Evolutionary conservation across 2,113 vertebrate genomes (phyloP), one percentile per base, ranked within the genome.

Genomic region (Microcebus murinus): DNA sequence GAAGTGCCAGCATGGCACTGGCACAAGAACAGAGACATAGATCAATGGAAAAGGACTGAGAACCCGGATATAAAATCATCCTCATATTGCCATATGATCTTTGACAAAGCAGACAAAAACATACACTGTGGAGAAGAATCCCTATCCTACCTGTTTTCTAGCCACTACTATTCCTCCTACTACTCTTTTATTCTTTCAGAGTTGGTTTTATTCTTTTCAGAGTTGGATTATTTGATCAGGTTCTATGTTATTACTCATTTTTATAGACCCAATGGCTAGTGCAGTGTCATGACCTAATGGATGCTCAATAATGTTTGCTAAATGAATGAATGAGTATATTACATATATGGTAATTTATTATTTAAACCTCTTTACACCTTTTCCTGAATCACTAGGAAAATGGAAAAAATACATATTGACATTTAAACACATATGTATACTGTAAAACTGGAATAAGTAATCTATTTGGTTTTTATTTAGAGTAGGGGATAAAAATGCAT

Each of bases 401-500:
- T 59, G 17, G 81, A 80, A 96, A 88, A 98, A 95, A 70, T 86
- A 93, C 42, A 93, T 45, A 88, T 8, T 94, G 90, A 89, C 63
- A 97, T 90, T 96, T 96, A 93, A 91, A 97, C 57, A 95, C 61
- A 87, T 82, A 86, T 55, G 55, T 80, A 88, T 61, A 82, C 13
- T 93, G n/a, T 83, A 94, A 97, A 96, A 91, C 52, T 76, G 29
- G 50, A 96, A 95, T 91, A 68, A 96, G 50, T 80, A 96, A 95
- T 95, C 50, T 81, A 61, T 86, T 97, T 92, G 25, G 27, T 94
- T 97, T 94, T 96, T 86, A 92, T 95, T 95, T 84, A 85, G 42
- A 96, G 45, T 67, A 88, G 39, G 50, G 45, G 17, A 97, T 91
- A 67, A 89, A 92, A 92, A 67, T 90, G 34, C 36, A 95, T 94